Conservation (phyloP, 2,113 vertebrate species). For the Athene cunicularia region DNA sequence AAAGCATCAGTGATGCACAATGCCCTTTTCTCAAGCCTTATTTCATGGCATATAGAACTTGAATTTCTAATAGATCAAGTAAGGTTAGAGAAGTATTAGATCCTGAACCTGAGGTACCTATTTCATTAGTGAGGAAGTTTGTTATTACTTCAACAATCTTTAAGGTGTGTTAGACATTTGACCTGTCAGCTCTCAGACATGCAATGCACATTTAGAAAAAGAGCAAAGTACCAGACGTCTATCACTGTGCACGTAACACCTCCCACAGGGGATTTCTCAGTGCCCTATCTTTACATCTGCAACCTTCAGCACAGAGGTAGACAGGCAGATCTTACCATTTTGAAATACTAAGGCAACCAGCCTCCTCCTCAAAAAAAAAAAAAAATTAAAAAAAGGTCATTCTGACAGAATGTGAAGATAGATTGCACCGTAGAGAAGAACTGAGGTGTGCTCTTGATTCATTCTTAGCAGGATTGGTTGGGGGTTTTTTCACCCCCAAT, state of each 20-base stretch:
- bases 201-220: neutral
- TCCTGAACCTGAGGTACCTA: neutral
- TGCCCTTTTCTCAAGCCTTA: neutral
- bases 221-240: neutral
- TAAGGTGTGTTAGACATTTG: neutral
- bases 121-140: neutral
- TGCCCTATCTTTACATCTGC: neutral
- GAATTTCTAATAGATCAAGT: neutral
- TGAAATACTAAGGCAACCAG: neutral
- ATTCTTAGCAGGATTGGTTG: neutral
- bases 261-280: neutral
- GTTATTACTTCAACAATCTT: neutral
- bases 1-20: neutral
- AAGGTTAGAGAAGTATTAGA: neutral
- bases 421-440: neutral
- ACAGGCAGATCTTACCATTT: neutral
- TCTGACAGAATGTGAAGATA: neutral
- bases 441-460: neutral
- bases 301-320: slow-evolving; percentile 1
- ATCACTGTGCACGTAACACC: neutral
- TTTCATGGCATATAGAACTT: neutral
- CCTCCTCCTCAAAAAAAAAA: neutral
- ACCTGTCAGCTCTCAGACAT: neutral
- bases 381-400: neutral
- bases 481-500: neutral